Evolutionary conservation across 2,888 invertebrate genomes (phyloP), one percentile per base, ranked within the genome.

Genomic region (Panopea generosa): DNA sequence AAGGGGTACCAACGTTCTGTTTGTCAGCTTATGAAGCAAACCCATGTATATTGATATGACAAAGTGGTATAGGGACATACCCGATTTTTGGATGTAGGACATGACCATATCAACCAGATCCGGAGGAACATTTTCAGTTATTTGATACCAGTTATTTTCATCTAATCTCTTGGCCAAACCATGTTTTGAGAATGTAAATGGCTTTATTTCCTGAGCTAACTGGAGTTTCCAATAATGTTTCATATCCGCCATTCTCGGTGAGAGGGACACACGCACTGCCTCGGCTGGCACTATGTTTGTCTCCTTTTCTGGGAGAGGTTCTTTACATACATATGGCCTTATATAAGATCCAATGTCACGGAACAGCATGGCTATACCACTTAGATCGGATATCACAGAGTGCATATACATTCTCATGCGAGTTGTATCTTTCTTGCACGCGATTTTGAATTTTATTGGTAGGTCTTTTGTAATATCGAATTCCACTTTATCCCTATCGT

Each of bases 401-500:
- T 75, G 75, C n/a, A 69, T 38, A 11, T 56, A 61, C 56, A 75
- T 56, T 20, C 70, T n/a, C 55, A 75, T 60, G 24, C 60, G 22
- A 11, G 72, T 61, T 2, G 27, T 55, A n/a, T 49, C 38, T 47
- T 61, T 67, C 27, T 59, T 61, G n/a, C 60, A 55, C 6, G 75
- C 75, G 40, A 75, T 60, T 61, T 65, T 57, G 20, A 75, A 70
- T 24, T 49, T 38, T 29, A 75, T 66, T 24, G 75, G 75, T 3
- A 75, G 47, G 18, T 70, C 66, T 24, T 55, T 69, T 26, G 55
- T 70, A 3, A 75, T 38, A 40, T 75, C 75, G 33, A 69, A 69
- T 2, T n/a, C 16, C 1, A 61, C 40, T 26, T 61, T 52, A 20
- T 61, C 60, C 9, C 71, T 56, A 14, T 62, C 71, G 33, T 71